Evolutionary conservation across 2,888 invertebrate species (phyloP).

Genomic region (Hydropsyche betteni): DNA sequence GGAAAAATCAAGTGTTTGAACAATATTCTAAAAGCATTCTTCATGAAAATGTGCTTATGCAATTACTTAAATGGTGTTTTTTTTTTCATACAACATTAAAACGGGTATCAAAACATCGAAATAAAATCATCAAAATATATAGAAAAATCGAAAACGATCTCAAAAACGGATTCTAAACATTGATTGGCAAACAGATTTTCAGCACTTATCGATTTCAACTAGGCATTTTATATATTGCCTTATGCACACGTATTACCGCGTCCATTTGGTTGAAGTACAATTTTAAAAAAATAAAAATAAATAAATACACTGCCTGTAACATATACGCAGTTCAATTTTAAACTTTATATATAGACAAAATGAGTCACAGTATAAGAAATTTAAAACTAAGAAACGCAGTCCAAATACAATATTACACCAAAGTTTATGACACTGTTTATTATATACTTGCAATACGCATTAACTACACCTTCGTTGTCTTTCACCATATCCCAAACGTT

Average conservation of each 20-base stretch:
- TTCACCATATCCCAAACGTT: constrained; percentile 23
- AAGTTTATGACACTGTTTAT: constrained; percentile 2
- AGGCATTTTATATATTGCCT: background rate
- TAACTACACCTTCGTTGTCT: constrained; percentile 16
- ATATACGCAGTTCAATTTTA: too few species aligned
- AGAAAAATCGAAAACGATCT: too few species aligned
- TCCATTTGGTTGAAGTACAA: background rate
- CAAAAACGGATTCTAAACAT: too few species aligned
- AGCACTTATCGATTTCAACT: too few species aligned
- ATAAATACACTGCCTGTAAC: constrained; percentile 1
- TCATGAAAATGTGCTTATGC: too few species aligned
- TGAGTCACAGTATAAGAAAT: constrained; percentile 29
- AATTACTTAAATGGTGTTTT: too few species aligned
- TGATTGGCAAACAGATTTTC: too few species aligned
- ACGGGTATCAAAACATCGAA: too few species aligned
- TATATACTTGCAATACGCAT: background rate
- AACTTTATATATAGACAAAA: constrained; percentile 2
- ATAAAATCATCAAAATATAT: too few species aligned
- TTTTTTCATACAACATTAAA: too few species aligned
- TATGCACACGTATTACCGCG: background rate
- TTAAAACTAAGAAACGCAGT: constrained; percentile 23
- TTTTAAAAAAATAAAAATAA: background rate
- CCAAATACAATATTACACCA: background rate
- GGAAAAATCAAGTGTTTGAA: too few species aligned
- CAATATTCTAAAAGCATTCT: too few species aligned